A percentile compares a stretch with the other conserved stretches of the same genome.
phyloP scores from a whole-genome alignment of 2,888 invertebrate species.

The Strigamia maritima region DNA sequence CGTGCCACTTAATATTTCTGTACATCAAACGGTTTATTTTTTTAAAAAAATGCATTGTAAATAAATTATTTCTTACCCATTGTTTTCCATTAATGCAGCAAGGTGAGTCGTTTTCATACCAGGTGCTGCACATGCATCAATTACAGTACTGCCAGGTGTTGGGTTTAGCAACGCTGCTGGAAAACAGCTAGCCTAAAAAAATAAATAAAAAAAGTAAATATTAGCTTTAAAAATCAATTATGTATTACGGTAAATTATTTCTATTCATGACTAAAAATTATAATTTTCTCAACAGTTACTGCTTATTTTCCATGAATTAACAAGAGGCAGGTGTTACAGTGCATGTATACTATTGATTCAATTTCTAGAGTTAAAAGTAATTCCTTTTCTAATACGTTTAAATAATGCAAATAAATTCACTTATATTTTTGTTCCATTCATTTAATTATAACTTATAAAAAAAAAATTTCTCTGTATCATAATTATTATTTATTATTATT shows the following conservation, averaged over 20 bases:
- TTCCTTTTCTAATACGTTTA: too few relatives aligned
- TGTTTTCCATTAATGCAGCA: slow-evolving; percentile 75
- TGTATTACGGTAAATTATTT: neutral
- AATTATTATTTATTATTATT: neutral
- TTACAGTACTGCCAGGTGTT: slow-evolving; percentile 65
- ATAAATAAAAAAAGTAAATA: slow-evolving; percentile 37
- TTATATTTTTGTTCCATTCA: too few relatives aligned
- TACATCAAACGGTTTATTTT: neutral
- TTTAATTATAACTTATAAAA: neutral
- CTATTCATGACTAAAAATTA: too few relatives aligned
- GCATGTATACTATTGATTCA: neutral
- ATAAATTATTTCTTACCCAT: slow-evolving; percentile 56
- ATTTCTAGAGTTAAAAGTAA: neutral
- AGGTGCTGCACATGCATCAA: slow-evolving; percentile 97
- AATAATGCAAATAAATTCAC: too few relatives aligned
- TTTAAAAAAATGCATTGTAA: neutral
- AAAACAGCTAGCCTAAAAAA: slow-evolving; percentile 80
- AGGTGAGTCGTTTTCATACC: slow-evolving; percentile 94
- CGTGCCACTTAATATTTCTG: neutral
- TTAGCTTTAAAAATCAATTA: neutral
- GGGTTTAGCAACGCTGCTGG: slow-evolving; percentile 76
- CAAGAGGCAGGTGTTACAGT: slow-evolving; percentile 13
- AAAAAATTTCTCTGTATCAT: neutral
- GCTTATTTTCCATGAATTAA: neutral
- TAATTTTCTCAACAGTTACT: neutral